Evolutionary conservation across 2,888 invertebrate genomes (phyloP), one percentile per base, ranked within the genome.

Genomic region (Caenorhabditis macrosperma): DNA sequence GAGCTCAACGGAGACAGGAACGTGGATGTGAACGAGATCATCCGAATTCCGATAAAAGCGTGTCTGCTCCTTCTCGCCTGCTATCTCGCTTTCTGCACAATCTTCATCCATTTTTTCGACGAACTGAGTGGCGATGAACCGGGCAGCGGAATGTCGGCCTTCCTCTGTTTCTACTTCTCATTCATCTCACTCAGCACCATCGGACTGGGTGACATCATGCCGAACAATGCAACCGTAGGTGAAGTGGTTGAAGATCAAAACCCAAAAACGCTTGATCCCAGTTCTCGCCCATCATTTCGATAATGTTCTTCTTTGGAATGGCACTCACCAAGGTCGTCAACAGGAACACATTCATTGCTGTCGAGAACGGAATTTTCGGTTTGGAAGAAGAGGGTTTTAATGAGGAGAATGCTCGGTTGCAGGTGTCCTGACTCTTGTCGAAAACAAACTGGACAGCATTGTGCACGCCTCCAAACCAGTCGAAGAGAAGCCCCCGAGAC

Each of bases 201-300:
- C 41, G 87, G 87, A 22, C 63, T 87, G 15, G 87, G 87, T 20
- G 87, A 87, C 78, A 67, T 86, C 46, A 86, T 87, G 86, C 87
- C 86, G 28, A 83, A 78, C 20, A 87, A 87, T 77, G 84, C 81
- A 20, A 74, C 84, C 33, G 86, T 86, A 60, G 41, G 78, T 52
- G 15, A 50, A 22, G 10, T 50, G 48, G 48, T 26, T 26, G 48
- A 26, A 50, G 48, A 50, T 50, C 48, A 50, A 50, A 52, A 52
- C 26, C n/a, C 41, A 55, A 26, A 59, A 61, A 61, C 24, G 15
- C 17, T n/a, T 12, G 30, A n/a, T 52, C 52, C 48, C 59, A 80
- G 80, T 83, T 80, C 57, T 64, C 81, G 9, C 85, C 85, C 1
- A 35, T 84, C 20, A 81, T 86, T 17, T 79, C 82, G 10, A 75